phyloP scores from a whole-genome alignment of 2,113 vertebrate species.

The Cairina moschata region DNA sequence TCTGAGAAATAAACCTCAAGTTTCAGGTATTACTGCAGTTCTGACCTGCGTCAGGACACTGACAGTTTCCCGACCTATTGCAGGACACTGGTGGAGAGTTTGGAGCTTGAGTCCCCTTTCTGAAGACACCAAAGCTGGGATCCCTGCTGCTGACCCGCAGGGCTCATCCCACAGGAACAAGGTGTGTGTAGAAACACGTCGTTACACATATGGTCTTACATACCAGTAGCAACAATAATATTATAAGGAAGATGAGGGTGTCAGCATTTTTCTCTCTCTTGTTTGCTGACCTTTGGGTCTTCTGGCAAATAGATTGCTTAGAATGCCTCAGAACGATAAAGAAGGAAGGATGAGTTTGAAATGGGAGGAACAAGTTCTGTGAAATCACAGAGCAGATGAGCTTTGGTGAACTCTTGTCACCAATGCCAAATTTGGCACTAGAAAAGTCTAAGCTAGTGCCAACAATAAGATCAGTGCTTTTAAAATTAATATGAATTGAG shows the following conservation, averaged over 20 bases:
- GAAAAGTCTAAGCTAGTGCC: not conserved
- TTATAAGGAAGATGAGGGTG: not conserved
- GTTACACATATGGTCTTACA: fast-evolving
- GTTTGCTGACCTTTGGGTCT: not conserved
- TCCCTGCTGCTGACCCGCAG: not conserved
- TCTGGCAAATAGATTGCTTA: not conserved
- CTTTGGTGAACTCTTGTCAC: fast-evolving
- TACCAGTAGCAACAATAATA: no score
- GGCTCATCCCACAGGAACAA: not conserved
- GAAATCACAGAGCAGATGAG: not conserved
- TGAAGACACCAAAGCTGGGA: not conserved
- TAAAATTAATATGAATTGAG: not conserved
- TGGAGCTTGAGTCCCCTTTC: not conserved
- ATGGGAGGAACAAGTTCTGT: not conserved
- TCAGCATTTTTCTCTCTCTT: not conserved
- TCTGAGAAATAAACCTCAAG: not conserved
- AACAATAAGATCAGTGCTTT: not conserved
- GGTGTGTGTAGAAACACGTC: not conserved
- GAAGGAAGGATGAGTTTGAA: not conserved
- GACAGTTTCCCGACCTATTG: not conserved
- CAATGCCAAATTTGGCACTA: not conserved
- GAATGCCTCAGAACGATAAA: not conserved
- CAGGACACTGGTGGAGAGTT: not conserved
- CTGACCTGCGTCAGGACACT: not conserved
- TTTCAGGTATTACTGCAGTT: not conserved